These are phyloP conservation scores for Apocheima hispidaria DNA, from an alignment of 2,888 invertebrate genomes.

Conservation along the genomic window DNA sequence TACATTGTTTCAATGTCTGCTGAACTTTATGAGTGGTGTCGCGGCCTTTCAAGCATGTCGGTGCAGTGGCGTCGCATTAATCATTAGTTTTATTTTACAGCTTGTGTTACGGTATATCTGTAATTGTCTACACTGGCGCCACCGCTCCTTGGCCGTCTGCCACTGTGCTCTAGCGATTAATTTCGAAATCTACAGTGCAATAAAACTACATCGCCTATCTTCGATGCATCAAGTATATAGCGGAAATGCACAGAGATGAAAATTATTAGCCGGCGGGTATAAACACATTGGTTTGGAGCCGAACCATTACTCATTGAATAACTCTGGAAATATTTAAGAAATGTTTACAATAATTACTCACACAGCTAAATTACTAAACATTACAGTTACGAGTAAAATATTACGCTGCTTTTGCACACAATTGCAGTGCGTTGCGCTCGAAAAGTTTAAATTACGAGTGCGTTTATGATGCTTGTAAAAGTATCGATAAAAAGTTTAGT, in stretches of 20 bases:
- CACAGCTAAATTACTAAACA: constrained; percentile 49
- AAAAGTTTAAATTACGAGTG: constrained; percentile 44
- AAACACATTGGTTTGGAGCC: constrained; percentile 58
- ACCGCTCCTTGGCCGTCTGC: constrained; percentile 75
- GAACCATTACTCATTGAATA: constrained; percentile 57
- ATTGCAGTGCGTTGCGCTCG: constrained; percentile 43
- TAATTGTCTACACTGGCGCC: constrained; percentile 78
- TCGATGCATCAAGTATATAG: constrained; percentile 54
- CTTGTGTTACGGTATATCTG: constrained; percentile 72
- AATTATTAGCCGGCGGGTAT: constrained; percentile 50
- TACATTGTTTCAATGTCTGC: constrained; percentile 40
- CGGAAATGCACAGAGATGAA: constrained; percentile 52
- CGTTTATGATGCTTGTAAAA: constrained; percentile 48
- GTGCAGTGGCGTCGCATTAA: constrained; percentile 65
- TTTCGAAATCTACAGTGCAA: constrained; percentile 65
- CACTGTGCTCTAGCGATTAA: constrained; percentile 69
- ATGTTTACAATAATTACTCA: constrained; percentile 57
- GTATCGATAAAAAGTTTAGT: constrained; percentile 61
- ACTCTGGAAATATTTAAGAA: constrained; percentile 53
- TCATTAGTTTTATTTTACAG: constrained; percentile 73
- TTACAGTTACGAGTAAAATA: constrained; percentile 16
- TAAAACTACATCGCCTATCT: constrained; percentile 56
- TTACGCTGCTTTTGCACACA: constrained; percentile 31
- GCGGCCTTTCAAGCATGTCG: constrained; percentile 46
- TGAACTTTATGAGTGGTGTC: constrained; percentile 55